Base-by-base conservation (phyloP, 2,113 vertebrate genomes). In the Martes martes region DNA sequence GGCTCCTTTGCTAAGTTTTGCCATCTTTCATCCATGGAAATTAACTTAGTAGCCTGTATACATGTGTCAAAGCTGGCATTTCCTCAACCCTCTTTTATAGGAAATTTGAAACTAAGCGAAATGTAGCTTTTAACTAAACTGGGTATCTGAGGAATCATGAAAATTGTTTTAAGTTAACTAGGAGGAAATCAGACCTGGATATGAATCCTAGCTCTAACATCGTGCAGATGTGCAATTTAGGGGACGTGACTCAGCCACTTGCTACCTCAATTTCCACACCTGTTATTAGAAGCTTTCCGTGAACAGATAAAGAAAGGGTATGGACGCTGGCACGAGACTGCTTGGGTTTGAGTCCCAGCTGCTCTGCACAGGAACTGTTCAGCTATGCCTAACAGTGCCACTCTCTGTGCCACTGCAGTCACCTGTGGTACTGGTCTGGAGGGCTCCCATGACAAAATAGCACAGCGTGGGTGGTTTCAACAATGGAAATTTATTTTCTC, bases 21-120 rank as follows among this genome's bases (percentile, higher is more conserved):
- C 33, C 67, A 59, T 95, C 55, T 83, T 91, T 97, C 87, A 86
- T 76, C 65, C 59, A 63, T 59, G 33, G 45, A 93, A 96, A 89
- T 97, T 74, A 89, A 87, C 52, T 89, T 59, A 86, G 52, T 16
- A 84, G 26, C 16, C 36, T 83, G 2, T n/a, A 26, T 9, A 15
- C 14, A 16, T 59, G 26, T 52, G 59, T 96, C 71, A 78, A 89
- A 91, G 6, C 52, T 78, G 59, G 19, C 6, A 52, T 85, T 87
- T 82, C n/a, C 36, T 94, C 55, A 67, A 63, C 2, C 1, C 9
- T 94, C 52, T 16, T 55, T 42, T 55, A 52, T 2, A n/a, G n/a
- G 61, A 63, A 81, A 94, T 36, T 80, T 71, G 33, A 94, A 87
- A 87, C 16, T 28, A 78, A 84, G 11, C 69, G 10, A 81, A 80